Base-by-base conservation (phyloP, 2,797 vertebrate species). In the Galaxias olidus region DNA sequence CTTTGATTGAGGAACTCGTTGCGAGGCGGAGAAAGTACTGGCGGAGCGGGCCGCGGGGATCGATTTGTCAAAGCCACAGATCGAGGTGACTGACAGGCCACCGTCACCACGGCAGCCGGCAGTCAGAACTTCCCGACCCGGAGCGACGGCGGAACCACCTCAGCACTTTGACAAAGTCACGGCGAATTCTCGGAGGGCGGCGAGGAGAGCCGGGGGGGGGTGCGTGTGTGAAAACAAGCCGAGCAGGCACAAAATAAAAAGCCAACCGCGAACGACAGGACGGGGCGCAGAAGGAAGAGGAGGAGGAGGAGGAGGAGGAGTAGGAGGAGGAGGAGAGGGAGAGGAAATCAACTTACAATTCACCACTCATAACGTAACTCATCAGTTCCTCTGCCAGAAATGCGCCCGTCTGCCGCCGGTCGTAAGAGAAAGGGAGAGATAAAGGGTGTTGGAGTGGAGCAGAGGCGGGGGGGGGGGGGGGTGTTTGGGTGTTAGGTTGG, bases 131-230 rank as follows among this genome's bases (percentile, higher is more conserved):
- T 66, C 18, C 77, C 66, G 49, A 68, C 68, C 56, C 48, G 48
- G 80, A 84, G 79, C 14, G 76, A 76, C 80, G 61, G 52, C 48
- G 56, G 49, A 0, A 78, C 84, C 59, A 44, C 61, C 65, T 85
- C 87, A 87, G 87, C 84, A 87, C 76, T 86, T 89, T 49, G 30
- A 47, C 67, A 80, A 85, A 84, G 81, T 81, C 74, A 53, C 54
- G 30, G 30, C 47, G 11, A 54, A 71, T 78, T 76, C 74, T 80
- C 46, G 6, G 66, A 64, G 69, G 43, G 62, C 13, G 11, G 17
- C 17, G 56, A 13, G 8, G 14, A 46, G 19, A 1, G 13, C 41
- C 41, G 10, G 15, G 18, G 64, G 12, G 57, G 19, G 46, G 53
- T 76, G 73, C 72, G 71, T 18, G 66, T 48, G 65, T 79, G 82